Evolutionary conservation across 2,113 vertebrate genomes (phyloP).

Genomic region (Coptodon bakossiorum): DNA sequence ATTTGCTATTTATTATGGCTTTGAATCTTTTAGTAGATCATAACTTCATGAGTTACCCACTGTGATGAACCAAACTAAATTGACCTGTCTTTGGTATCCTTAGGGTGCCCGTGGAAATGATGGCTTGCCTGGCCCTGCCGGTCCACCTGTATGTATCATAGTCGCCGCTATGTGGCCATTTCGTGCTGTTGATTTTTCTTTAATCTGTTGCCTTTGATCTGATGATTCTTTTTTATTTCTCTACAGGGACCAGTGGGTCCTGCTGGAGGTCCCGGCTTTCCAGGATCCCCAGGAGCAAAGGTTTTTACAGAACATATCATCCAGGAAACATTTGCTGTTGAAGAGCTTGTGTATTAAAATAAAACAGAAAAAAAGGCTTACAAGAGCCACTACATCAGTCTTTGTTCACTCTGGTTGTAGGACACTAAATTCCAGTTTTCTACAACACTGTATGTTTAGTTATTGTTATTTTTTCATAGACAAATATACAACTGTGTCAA

Average conservation of each 20-base stretch:
- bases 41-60: neutral
- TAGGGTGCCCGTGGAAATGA: conserved; percentile 96
- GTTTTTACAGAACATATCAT: conserved; percentile 51
- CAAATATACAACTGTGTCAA: neutral
- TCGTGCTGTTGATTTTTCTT: neutral
- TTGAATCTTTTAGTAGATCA: neutral
- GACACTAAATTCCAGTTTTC: neutral
- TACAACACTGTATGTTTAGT: neutral
- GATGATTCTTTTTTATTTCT: neutral
- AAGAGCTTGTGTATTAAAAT: neutral
- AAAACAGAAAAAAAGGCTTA: neutral
- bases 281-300: conserved; percentile 92
- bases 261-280: conserved; percentile 90
- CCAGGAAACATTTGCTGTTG: neutral
- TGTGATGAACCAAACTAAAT: neutral
- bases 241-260: conserved; percentile 89
- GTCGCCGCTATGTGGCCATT: neutral
- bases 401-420: neutral
- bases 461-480: neutral
- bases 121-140: conserved; percentile 89
- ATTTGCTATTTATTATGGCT: neutral
- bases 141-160: conserved; percentile 84
- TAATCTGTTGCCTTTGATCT: neutral
- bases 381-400: neutral
- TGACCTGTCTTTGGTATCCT: neutral